Evolutionary conservation across 2,797 vertebrate genomes (phyloP), one percentile per base, ranked within the genome.

Genomic region (Poeciliopsis presidionis): DNA sequence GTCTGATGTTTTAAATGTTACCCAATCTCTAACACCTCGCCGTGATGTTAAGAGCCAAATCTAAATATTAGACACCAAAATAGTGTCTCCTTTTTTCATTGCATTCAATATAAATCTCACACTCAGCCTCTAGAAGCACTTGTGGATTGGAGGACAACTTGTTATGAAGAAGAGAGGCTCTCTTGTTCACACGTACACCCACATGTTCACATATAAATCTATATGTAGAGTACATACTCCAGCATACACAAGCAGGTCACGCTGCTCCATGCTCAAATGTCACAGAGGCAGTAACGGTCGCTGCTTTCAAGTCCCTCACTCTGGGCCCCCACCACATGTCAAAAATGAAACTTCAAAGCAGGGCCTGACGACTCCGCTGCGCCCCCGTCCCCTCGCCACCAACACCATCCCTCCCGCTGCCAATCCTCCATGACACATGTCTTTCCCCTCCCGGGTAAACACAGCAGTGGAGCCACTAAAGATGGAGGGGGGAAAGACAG

Each of bases 281-380:
- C 93, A 95, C 89, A 80, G 75, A 81, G 79, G 80, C 87, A 78
- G 74, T 72, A 82, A 80, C 73, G 75, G 71, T 84, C 1, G 22
- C 61, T 75, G 79, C 93, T 93, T 95, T 94, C 83, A 94, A 91
- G 94, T 90, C 79, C 75, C 65, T 69, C 74, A 77, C 82, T 76
- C 77, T 91, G 46, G 14, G 6, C 82, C 79, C 67, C 81, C 77
- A 80, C 76, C 75, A 22, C 72, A 14, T 59, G 86, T 86, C 80
- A 90, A 77, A 88, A 77, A 72, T 0, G 12, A 74, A 81, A 91
- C 92, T 92, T 94, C 91, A 94, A 94, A 94, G 90, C 74, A 70
- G 65, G 69, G 9, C 36, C 46, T 72, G 63, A 77, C 47, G 39
- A 33, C 70, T 39, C 67, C 39, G 67, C 57, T 36, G n/a, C 46